These are phyloP conservation scores for Parnassius glacialis DNA, from an alignment of 2,888 invertebrate species.

Conservation along the genomic window DNA sequence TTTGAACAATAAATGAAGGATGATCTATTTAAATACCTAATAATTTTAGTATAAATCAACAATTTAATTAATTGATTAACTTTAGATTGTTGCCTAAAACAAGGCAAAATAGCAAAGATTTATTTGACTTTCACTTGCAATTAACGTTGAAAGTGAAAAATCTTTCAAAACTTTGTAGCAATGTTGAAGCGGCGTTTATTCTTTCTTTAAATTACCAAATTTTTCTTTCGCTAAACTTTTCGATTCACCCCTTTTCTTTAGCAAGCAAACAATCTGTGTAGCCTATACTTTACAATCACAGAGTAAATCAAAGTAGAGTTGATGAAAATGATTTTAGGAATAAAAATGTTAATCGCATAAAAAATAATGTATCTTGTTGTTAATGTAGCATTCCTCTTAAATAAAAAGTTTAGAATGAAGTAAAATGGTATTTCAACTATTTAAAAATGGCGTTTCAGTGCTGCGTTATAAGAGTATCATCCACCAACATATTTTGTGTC, in stretches of 20 bases:
- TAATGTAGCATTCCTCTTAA: too few relatives aligned
- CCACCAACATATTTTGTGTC: too few relatives aligned
- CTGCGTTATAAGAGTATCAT: too few relatives aligned
- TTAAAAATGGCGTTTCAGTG: too few relatives aligned
- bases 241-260: slow-evolving; percentile 73
- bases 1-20: too few relatives aligned
- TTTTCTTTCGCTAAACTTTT: slow-evolving; percentile 74
- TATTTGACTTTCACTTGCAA: slow-evolving; percentile 76
- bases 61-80: slow-evolving; percentile 74
- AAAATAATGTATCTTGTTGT: too few relatives aligned
- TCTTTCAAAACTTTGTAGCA: slow-evolving; percentile 64
- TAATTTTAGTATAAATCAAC: slow-evolving; percentile 9
- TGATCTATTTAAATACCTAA: background rate
- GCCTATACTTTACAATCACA: slow-evolving; percentile 44
- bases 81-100: slow-evolving; percentile 51
- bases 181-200: slow-evolving; percentile 61
- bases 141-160: slow-evolving; percentile 79
- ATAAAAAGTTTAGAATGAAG: too few relatives aligned
- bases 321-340: background rate
- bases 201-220: slow-evolving; percentile 74
- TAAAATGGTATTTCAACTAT: too few relatives aligned
- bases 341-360: too few relatives aligned
- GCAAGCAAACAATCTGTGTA: slow-evolving; percentile 65
- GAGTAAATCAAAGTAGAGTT: slow-evolving; percentile 34
- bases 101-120: slow-evolving; percentile 70